These are phyloP conservation scores for Drosophila mayaguana DNA, from an alignment of 2,888 invertebrate species.

Conservation along the genomic window DNA sequence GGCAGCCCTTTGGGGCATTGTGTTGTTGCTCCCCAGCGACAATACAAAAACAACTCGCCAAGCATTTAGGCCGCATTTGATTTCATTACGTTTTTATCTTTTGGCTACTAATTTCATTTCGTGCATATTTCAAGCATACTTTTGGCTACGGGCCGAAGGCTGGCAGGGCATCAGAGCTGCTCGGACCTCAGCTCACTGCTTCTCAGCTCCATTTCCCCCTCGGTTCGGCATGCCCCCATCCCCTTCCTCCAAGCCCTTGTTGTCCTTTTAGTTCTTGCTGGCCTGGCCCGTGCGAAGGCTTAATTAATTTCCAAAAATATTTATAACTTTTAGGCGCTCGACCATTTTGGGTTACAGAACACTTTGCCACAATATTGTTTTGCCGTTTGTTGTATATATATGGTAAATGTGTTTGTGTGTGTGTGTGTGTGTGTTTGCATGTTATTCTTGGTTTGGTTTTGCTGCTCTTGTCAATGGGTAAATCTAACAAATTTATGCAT, in stretches of 20 bases:
- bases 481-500: slow-evolving; percentile 79
- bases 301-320: slow-evolving; percentile 75
- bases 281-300: slow-evolving; percentile 49
- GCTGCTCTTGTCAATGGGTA: slow-evolving; percentile 65
- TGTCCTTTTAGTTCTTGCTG: slow-evolving; percentile 15
- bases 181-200: neutral
- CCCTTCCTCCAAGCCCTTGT: neutral
- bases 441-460: slow-evolving; percentile 29
- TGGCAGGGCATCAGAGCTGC: neutral
- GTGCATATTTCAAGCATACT: slow-evolving; percentile 63
- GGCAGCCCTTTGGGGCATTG: slow-evolving; percentile 19
- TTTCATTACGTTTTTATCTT: slow-evolving; percentile 79
- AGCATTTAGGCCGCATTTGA: slow-evolving; percentile 80
- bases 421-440: slow-evolving; percentile 12
- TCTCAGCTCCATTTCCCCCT: slow-evolving; percentile 14
- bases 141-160: slow-evolving; percentile 15
- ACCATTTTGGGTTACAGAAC: slow-evolving; percentile 43
- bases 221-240: neutral
- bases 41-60: slow-evolving; percentile 38
- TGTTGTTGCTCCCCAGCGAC: slow-evolving; percentile 37
- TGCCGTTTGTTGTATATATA: slow-evolving; percentile 17
- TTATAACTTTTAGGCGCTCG: slow-evolving; percentile 64
- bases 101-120: slow-evolving; percentile 74
- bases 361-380: slow-evolving; percentile 64
- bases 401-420: slow-evolving; percentile 13